Evolutionary conservation across 2,797 vertebrate genomes (phyloP).

Genomic region (Spheniscus humboldti): DNA sequence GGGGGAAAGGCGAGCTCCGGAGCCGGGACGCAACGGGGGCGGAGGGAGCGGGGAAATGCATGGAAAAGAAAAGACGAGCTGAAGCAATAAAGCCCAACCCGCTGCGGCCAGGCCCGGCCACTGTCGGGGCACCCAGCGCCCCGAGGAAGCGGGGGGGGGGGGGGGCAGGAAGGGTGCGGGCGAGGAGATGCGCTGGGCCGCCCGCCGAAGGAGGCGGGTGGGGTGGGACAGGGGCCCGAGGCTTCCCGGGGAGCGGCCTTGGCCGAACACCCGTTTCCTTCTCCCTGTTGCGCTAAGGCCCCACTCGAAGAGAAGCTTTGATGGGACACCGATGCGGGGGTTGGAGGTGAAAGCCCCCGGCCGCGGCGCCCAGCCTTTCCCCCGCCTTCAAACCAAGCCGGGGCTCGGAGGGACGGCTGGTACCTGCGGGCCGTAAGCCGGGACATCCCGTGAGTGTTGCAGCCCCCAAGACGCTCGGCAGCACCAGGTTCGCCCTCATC

Average conservation of each 20-base stretch:
- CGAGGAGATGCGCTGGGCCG: neutral
- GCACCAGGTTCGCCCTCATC: neutral
- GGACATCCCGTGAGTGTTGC: neutral
- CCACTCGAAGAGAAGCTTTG: neutral
- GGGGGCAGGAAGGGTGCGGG: neutral
- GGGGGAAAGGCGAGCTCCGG: neutral
- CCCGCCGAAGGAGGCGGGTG: neutral
- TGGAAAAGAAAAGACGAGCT: neutral
- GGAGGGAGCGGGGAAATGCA: neutral
- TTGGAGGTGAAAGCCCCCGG: neutral
- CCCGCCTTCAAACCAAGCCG: neutral
- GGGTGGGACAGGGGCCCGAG: neutral
- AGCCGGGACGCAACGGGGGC: neutral
- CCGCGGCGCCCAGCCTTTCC: too few species aligned
- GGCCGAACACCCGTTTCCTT: neutral
- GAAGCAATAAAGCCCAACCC: neutral
- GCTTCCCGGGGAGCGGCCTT: neutral
- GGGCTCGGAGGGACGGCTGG: neutral
- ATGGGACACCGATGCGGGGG: neutral
- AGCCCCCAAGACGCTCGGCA: neutral
- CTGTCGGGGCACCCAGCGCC: neutral
- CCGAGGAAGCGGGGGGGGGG: neutral
- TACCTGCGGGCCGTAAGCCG: neutral
- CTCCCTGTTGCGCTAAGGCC: neutral
- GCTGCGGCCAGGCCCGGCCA: neutral